phyloP scores from a whole-genome alignment of 37 sponge, comb jelly and placozoan genomes.

The Dysidea cf. avara region DNA sequence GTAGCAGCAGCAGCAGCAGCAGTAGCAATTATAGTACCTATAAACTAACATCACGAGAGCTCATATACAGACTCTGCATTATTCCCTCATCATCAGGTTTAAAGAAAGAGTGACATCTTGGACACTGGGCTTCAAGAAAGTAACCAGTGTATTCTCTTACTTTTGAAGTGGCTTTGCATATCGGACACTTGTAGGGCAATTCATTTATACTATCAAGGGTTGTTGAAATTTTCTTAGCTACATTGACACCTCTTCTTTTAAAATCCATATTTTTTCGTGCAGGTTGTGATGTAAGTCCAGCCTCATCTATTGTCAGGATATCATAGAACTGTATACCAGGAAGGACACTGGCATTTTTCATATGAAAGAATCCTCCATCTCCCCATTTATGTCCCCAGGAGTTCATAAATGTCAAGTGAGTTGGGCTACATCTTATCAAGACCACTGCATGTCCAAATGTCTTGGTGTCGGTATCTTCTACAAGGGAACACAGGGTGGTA shows the following conservation, averaged over 20 bases:
- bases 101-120: constrained; percentile 28
- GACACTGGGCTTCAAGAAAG: constrained; percentile 35
- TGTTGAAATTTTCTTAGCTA: constrained; percentile 2
- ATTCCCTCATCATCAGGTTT: constrained; percentile 23
- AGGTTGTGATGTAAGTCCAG: too few relatives aligned
- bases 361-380: constrained; percentile 40
- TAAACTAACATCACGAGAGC: too few relatives aligned
- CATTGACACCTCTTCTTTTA: constrained; percentile 7
- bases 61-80: too few relatives aligned
- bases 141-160: constrained; percentile 20
- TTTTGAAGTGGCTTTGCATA: constrained; percentile 4
- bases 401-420: constrained; percentile 33
- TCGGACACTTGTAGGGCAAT: constrained; percentile 24
- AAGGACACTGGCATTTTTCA: constrained; percentile 28
- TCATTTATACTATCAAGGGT: constrained; percentile 24
- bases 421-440: constrained; percentile 35
- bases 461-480: neutral
- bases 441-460: constrained; percentile 39
- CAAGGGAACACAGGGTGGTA: too few relatives aligned
- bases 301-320: constrained; percentile 25
- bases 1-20: too few relatives aligned
- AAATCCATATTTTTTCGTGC: constrained; percentile 15
- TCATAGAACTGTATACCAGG: constrained; percentile 28
- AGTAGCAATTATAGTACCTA: too few relatives aligned
- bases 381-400: constrained; percentile 36